Conservation (phyloP, 2,888 invertebrate species). For the Lochmaea capreae region DNA sequence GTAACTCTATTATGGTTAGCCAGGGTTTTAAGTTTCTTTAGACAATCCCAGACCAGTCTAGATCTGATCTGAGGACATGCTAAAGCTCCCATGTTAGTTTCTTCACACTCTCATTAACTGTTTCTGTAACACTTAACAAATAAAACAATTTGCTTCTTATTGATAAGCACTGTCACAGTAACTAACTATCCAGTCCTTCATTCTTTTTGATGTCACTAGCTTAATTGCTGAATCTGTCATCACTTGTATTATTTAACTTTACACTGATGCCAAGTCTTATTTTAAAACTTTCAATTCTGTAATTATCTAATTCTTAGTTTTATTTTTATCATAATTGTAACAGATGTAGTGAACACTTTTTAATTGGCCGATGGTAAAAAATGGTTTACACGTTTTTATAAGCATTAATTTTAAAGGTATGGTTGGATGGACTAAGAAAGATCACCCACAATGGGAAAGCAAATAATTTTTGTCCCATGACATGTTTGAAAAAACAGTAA, state of each 20-base stretch:
- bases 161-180: no score
- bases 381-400: conserved; percentile 20
- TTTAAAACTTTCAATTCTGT: background rate
- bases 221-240: background rate
- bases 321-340: background rate
- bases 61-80: no score
- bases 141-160: no score
- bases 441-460: conserved; percentile 99
- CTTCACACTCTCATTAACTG: no score
- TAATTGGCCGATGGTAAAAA: background rate
- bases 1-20: no score
- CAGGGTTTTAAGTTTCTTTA: no score
- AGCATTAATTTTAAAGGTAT: conserved; percentile 76
- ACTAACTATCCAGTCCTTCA: no score
- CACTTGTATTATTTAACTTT: background rate
- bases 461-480: conserved; percentile 99
- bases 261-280: background rate
- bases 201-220: no score
- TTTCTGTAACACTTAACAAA: no score
- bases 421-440: conserved; percentile 93
- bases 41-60: no score
- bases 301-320: background rate
- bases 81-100: no score
- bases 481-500: conserved; percentile 99
- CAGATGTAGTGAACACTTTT: background rate